Evolutionary conservation across 2,797 vertebrate species (phyloP).

Genomic region (Myotis planiceps): DNA sequence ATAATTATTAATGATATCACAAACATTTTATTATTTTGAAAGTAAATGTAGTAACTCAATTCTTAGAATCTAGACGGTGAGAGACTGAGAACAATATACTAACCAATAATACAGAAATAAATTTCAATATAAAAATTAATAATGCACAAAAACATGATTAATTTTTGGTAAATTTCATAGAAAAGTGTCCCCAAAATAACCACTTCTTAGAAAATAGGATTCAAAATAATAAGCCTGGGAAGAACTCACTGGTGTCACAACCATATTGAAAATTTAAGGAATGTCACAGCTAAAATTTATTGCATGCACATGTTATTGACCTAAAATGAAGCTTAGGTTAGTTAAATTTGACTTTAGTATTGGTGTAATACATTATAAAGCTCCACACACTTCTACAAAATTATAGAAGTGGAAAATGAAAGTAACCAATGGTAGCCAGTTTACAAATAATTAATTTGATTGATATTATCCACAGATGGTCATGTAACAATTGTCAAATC

Average conservation of each 20-base stretch:
- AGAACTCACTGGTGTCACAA: neutral
- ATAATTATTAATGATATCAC: neutral
- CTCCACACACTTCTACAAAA: neutral
- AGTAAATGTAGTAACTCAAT: neutral
- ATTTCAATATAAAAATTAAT: constrained; percentile 1
- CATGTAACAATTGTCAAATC: constrained; percentile 10
- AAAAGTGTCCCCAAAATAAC: neutral
- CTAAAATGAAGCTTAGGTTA: neutral
- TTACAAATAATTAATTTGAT: constrained; percentile 36
- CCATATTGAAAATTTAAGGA: neutral
- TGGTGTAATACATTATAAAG: neutral
- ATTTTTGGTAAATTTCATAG: neutral
- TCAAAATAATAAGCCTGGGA: neutral
- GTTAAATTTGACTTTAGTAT: neutral
- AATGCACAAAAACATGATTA: neutral
- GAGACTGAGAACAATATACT: neutral
- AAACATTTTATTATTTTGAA: neutral
- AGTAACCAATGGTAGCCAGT: neutral
- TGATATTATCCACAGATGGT: neutral
- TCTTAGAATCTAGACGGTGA: neutral
- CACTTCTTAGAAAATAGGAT: neutral
- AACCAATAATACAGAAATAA: neutral
- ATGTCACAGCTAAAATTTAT: neutral
- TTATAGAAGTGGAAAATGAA: neutral
- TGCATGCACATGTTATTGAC: neutral